Evolutionary conservation across 2,797 vertebrate genomes (phyloP).

Genomic region (Lagorchestes hirsutus): DNA sequence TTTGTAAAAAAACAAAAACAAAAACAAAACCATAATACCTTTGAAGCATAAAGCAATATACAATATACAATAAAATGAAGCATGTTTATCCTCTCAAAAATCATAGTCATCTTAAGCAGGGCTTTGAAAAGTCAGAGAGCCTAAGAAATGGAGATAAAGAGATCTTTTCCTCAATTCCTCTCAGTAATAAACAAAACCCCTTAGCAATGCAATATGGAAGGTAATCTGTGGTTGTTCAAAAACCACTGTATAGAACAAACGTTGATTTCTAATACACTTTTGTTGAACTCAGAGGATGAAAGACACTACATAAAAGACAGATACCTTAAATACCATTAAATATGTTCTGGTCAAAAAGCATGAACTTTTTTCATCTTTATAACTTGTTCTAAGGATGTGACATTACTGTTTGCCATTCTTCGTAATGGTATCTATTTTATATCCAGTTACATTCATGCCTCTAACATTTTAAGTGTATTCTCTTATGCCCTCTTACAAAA

Average conservation of each 20-base stretch:
- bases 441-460: constrained; percentile 47
- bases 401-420: constrained; percentile 60
- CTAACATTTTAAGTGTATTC: constrained; percentile 64
- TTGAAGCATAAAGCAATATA: neutral
- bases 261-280: constrained; percentile 20
- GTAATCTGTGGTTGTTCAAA: constrained; percentile 50
- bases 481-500: constrained; percentile 58
- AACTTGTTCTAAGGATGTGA: constrained; percentile 62
- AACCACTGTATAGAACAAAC: constrained; percentile 57
- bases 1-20: neutral
- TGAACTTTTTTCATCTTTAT: constrained; percentile 57
- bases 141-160: neutral
- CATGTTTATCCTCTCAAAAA: neutral
- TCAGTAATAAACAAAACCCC: constrained; percentile 42
- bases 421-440: constrained; percentile 61
- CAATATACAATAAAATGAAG: neutral
- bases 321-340: constrained; percentile 55
- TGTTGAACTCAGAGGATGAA: constrained; percentile 50
- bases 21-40: neutral
- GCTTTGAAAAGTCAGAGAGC: neutral
- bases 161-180: constrained; percentile 43
- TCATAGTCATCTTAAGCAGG: neutral
- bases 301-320: constrained; percentile 54
- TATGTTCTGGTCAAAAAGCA: neutral
- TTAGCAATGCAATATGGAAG: constrained; percentile 12